Percentiles rank a stretch among this genome's conserved stretches.
phyloP scores from a whole-genome alignment of 2,113 vertebrate species.

The Xenus cinereus region DNA sequence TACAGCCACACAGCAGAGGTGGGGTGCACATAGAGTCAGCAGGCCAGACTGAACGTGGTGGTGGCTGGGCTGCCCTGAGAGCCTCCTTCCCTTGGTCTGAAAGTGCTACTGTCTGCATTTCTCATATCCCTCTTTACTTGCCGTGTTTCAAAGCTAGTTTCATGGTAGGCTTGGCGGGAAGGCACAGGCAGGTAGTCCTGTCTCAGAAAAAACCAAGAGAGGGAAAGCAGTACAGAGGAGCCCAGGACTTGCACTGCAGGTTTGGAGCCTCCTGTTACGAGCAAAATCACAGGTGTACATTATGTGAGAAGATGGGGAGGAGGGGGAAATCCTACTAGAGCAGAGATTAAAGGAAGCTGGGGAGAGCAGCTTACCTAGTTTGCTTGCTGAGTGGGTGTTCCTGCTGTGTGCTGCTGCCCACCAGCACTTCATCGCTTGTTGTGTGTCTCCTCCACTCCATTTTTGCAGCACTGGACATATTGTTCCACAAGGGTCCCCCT shows the following conservation, averaged over 20 bases:
- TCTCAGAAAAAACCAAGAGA: background rate
- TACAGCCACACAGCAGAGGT: background rate
- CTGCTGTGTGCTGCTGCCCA: background rate
- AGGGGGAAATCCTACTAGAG: background rate
- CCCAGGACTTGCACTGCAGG: background rate
- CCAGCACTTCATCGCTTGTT: fast-evolving
- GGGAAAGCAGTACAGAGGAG: background rate
- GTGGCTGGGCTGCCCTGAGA: fast-evolving
- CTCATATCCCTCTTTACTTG: background rate
- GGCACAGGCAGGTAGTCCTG: background rate
- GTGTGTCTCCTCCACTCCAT: background rate
- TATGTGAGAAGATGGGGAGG: background rate
- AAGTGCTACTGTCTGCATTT: background rate
- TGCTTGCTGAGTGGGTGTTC: background rate
- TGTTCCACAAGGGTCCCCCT: background rate
- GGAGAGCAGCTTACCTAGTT: background rate
- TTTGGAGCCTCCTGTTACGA: background rate
- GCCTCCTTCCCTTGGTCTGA: background rate
- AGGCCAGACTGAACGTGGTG: background rate
- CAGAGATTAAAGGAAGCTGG: background rate
- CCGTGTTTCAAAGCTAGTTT: background rate
- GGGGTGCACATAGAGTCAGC: background rate
- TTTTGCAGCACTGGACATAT: background rate
- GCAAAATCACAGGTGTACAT: background rate
- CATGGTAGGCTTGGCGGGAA: background rate